Base-by-base conservation (phyloP, 2,113 vertebrate genomes). In the Indicator indicator region DNA sequence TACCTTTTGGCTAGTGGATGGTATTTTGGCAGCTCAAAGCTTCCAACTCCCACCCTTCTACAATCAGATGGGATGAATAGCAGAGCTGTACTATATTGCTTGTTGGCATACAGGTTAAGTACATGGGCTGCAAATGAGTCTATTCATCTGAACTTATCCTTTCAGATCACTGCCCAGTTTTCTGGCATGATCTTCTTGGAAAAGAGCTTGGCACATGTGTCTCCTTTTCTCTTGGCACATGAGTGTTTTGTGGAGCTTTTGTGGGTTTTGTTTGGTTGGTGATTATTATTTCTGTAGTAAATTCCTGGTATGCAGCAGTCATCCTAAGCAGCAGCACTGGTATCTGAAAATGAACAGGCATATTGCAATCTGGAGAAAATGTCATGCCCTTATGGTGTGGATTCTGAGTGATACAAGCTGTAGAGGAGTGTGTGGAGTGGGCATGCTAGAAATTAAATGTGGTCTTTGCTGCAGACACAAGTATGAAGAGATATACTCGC, bases 1-100 rank as follows among this genome's bases (percentile, higher is more conserved):
- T 95, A 90, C 90, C 86, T 74, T 92, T 97, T 96, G 94, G 94
- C 95, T 95, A 58, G 85, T 83, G 79, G 86, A 84, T 96, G 89
- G 69, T 72, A 40, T 79, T 92, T 80, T 91, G 83, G 93, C 95
- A 94, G 93, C 5, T 4, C 75, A 86, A 70, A 86, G 80, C 93
- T 89, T 93, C 72, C 72, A 90, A 8, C 72, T 94, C 91, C 90
- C 60, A 92, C 65, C 81, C 90, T 95, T 89, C 88, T 81, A 68
- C 56, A 77, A 55, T 90, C 71, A 88, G 88, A 91, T 89, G 86
- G 93, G 74, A 89, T 96, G 94, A 95, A 92, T 50, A 91, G 88
- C 71, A 89, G 93, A 92, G 67, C 85, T 89, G 90, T 80, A 70
- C 78, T 90, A 23, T 89, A 89, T 77, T 95, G 90, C 68, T 59